Evolutionary conservation across 2,113 vertebrate genomes (phyloP).

Genomic region (Cephalopterus ornatus): DNA sequence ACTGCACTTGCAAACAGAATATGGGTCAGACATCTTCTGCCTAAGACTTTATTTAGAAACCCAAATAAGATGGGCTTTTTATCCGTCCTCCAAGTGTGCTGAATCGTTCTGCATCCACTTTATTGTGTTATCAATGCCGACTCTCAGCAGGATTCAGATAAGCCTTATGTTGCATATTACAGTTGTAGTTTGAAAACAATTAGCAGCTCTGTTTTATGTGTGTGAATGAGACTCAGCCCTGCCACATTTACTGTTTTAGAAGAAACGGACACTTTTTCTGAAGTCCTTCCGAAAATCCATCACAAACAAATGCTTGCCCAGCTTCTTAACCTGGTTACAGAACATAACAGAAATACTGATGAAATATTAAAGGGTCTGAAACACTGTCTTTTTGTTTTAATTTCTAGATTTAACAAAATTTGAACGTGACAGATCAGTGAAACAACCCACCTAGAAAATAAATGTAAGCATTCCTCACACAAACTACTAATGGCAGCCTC

Average conservation of each 20-base stretch:
- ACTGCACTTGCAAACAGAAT: neutral
- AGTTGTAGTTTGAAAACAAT: neutral
- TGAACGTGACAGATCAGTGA: neutral
- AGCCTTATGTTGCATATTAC: neutral
- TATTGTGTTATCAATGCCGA: neutral
- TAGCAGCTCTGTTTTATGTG: neutral
- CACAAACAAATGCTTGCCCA: neutral
- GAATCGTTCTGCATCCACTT: neutral
- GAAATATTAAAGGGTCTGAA: neutral
- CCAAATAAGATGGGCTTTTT: neutral
- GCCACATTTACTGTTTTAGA: neutral
- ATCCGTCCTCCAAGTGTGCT: neutral
- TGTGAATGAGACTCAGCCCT: neutral
- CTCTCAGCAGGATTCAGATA: neutral
- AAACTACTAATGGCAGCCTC: neutral
- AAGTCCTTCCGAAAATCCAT: neutral
- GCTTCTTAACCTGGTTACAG: neutral
- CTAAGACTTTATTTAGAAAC: conserved; percentile 2
- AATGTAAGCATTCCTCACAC: neutral
- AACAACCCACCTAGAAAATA: neutral
- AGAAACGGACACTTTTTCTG: neutral
- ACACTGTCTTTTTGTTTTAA: too few relatives aligned
- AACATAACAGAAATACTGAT: neutral
- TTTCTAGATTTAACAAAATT: neutral
- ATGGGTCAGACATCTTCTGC: neutral